Evolutionary conservation across 53 echinoderm and acorn worm genomes (phyloP).

Genomic region (Zoroaster sp.): DNA sequence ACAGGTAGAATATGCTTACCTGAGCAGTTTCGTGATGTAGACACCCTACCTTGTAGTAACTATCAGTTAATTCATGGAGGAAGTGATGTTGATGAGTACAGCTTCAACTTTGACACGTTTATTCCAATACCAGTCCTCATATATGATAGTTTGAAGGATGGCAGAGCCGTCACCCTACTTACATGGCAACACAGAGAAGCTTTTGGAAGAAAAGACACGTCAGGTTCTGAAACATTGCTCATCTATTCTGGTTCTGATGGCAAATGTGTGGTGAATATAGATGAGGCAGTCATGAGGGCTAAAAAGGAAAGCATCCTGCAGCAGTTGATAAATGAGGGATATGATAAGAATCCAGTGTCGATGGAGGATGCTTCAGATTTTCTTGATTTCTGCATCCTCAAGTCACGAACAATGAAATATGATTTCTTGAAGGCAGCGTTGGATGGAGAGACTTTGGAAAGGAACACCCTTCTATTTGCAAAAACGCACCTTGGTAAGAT

Average conservation of each 20-base stretch:
- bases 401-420: neutral
- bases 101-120: neutral
- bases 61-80: neutral
- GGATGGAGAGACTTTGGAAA: neutral
- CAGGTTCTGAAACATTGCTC: neutral
- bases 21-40: neutral
- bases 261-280: neutral
- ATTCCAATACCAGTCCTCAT: neutral
- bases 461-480: neutral
- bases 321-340: neutral
- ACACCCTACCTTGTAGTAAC: neutral
- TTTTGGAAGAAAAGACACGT: neutral
- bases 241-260: neutral
- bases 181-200: neutral
- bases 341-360: neutral
- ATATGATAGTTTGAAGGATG: neutral
- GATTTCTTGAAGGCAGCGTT: neutral
- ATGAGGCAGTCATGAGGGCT: neutral
- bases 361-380: conserved; percentile 1
- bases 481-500: neutral
- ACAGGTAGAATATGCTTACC: neutral
- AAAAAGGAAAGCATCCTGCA: neutral
- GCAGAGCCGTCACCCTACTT: neutral
- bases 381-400: neutral
- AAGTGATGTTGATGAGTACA: neutral